Evolutionary conservation across 1,140 invertebrate genomes (phyloP).

Genomic region (Scaptomyza pallida): DNA sequence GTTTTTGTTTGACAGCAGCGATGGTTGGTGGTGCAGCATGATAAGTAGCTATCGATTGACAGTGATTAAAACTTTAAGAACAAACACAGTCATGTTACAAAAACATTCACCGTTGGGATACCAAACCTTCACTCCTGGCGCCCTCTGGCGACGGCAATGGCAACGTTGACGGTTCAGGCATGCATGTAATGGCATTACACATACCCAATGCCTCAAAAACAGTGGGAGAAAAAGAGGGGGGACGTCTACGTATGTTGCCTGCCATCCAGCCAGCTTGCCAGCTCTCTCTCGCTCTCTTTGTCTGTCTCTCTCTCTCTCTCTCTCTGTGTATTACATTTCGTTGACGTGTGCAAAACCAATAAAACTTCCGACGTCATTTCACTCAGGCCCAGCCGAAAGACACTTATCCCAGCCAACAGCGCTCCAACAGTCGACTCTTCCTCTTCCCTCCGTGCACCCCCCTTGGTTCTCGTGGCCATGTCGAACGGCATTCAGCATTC

Average conservation of each 20-base stretch:
- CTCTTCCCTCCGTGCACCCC: too few relatives aligned
- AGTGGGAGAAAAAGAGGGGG: not conserved
- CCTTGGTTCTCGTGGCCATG: not conserved
- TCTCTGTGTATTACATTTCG: slow-evolving; percentile 69
- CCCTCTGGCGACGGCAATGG: slow-evolving; percentile 24
- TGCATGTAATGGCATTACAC: slow-evolving; percentile 76
- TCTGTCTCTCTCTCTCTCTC: slow-evolving; percentile 10
- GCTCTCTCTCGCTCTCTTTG: slow-evolving; percentile 11
- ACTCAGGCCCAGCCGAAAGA: slow-evolving; percentile 57
- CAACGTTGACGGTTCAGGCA: slow-evolving; percentile 46
- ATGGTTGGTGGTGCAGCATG: slow-evolving; percentile 56
- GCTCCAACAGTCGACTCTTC: too few relatives aligned
- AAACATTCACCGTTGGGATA: slow-evolving; percentile 44
- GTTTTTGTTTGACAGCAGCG: slow-evolving; percentile 30
- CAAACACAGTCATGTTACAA: slow-evolving; percentile 80
- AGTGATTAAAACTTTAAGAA: slow-evolving; percentile 83
- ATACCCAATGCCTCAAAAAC: slow-evolving; percentile 14
- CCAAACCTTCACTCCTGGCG: slow-evolving; percentile 2
- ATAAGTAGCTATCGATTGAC: slow-evolving; percentile 82
- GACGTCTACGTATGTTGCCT: slow-evolving; percentile 28
- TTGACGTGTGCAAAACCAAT: slow-evolving; percentile 82
- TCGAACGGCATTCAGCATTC: slow-evolving; percentile 25
- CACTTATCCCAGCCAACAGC: slow-evolving; percentile 18
- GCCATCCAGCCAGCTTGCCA: not conserved
- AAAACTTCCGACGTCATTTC: slow-evolving; percentile 80